Evolutionary conservation across 92 coral and sea anemone genomes (phyloP).

Genomic region (Umimayanthus chanpuru): DNA sequence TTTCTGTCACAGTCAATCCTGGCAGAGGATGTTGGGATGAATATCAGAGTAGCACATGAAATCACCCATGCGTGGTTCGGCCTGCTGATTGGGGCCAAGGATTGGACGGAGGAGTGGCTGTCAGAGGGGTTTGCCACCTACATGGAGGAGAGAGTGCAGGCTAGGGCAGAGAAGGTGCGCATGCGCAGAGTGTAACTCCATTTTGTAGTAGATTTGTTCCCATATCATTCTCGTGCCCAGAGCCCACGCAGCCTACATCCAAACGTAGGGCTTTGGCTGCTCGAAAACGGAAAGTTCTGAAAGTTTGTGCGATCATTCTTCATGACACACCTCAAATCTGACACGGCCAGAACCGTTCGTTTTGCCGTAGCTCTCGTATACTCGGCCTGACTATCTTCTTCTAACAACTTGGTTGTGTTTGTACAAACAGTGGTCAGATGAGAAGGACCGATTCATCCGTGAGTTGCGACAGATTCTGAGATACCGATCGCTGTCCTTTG

Average conservation of each 20-base stretch:
- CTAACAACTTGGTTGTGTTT: conserved; percentile 1
- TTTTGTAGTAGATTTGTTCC: background rate
- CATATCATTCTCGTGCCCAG: no score
- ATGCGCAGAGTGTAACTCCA: background rate
- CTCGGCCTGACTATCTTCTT: background rate
- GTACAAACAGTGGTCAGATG: conserved; percentile 72
- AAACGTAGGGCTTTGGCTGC: no score
- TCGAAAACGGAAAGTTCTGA: no score
- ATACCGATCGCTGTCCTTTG: conserved; percentile 83
- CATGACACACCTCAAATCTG: no score
- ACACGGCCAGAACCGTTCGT: no score
- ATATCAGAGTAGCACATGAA: conserved; percentile 95
- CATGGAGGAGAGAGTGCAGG: conserved; percentile 90
- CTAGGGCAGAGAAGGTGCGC: conserved; percentile 76
- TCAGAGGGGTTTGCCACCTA: conserved; percentile 97
- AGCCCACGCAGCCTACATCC: no score
- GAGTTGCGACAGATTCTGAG: conserved; percentile 85
- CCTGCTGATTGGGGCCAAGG: conserved; percentile 91
- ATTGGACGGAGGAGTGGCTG: conserved; percentile 99
- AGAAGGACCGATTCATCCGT: conserved; percentile 73
- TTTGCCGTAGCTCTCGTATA: no score
- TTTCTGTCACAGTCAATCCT: conserved; percentile 96
- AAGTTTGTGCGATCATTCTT: no score
- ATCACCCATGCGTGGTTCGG: conserved; percentile 99
- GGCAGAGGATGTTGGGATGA: conserved; percentile 92